Percentiles rank a stretch among this genome's conserved stretches.
phyloP scores from a whole-genome alignment of 2,888 invertebrate species.

The Lepidonotus clava region DNA sequence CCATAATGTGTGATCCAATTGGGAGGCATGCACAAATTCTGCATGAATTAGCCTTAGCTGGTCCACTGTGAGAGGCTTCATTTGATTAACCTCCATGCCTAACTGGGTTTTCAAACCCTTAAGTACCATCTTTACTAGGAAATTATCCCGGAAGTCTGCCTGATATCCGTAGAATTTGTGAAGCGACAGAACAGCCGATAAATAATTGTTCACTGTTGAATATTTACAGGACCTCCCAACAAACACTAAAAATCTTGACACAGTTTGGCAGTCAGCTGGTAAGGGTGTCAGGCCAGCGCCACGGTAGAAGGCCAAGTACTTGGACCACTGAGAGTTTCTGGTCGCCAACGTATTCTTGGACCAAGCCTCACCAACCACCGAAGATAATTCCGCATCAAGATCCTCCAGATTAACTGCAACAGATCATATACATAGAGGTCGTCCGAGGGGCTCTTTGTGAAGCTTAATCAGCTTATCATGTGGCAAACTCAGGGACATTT shows the following conservation, averaged over 20 bases:
- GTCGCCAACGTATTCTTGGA: not conserved
- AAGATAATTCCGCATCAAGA: not conserved
- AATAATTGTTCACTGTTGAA: not conserved
- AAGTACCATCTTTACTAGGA: not conserved
- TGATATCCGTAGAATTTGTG: not conserved
- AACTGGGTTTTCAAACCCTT: not conserved
- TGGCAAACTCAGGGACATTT: not conserved
- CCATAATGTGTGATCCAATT: not conserved
- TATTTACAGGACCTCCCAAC: not conserved
- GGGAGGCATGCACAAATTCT: not conserved
- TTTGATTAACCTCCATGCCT: too few relatives aligned
- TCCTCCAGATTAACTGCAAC: too few relatives aligned
- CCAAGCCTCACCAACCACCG: not conserved
- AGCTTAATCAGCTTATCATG: not conserved
- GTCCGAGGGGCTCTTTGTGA: not conserved
- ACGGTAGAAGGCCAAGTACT: not conserved
- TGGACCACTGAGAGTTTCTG: not conserved
- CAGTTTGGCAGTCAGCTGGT: not conserved
- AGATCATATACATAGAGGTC: not conserved
- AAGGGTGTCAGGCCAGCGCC: not conserved
- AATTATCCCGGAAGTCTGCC: not conserved
- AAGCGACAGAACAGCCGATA: not conserved
- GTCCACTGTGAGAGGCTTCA: too few relatives aligned
- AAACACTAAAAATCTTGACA: not conserved
- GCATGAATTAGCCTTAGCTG: not conserved